Conservation (phyloP, 2,888 invertebrate genomes). For the Linnaemya tessellans region DNA sequence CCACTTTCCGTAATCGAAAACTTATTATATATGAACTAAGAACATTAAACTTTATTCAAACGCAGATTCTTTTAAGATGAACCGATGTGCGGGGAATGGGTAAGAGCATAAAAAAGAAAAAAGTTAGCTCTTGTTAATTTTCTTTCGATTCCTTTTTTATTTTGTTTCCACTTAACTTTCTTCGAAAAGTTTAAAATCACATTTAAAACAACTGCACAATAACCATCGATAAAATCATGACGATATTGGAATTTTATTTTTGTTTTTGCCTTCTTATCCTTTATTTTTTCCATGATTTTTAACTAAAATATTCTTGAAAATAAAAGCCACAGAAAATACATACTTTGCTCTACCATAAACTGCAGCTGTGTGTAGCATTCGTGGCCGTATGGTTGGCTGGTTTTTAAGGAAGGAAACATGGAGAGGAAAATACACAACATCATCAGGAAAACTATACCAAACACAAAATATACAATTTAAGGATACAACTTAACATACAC, state of each 20-base stretch:
- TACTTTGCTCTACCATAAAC: conserved; percentile 61
- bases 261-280: conserved; percentile 36
- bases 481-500: conserved; percentile 25
- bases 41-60: conserved; percentile 26
- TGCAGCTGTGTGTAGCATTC: conserved; percentile 63
- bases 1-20: conserved; percentile 15
- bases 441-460: conserved; percentile 59
- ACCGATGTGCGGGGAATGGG: neutral
- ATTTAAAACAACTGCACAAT: conserved; percentile 64
- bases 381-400: conserved; percentile 43
- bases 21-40: conserved; percentile 15
- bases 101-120: neutral
- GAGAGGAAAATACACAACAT: conserved; percentile 48
- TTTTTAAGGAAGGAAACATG: conserved; percentile 39
- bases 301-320: conserved; percentile 30
- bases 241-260: conserved; percentile 55
- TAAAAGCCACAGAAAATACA: conserved; percentile 64
- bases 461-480: conserved; percentile 61
- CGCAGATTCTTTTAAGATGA: conserved; percentile 22
- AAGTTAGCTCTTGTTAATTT: conserved; percentile 35
- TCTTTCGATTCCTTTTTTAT: conserved; percentile 42
- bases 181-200: conserved; percentile 65
- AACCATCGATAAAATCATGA: conserved; percentile 65
- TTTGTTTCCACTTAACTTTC: conserved; percentile 49
- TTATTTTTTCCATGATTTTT: conserved; percentile 35